Percentiles rank a stretch among this genome's conserved stretches.
These are phyloP conservation scores for Burhinus oedicnemus DNA, from an alignment of 2,113 vertebrate genomes.

Conservation along the genomic window DNA sequence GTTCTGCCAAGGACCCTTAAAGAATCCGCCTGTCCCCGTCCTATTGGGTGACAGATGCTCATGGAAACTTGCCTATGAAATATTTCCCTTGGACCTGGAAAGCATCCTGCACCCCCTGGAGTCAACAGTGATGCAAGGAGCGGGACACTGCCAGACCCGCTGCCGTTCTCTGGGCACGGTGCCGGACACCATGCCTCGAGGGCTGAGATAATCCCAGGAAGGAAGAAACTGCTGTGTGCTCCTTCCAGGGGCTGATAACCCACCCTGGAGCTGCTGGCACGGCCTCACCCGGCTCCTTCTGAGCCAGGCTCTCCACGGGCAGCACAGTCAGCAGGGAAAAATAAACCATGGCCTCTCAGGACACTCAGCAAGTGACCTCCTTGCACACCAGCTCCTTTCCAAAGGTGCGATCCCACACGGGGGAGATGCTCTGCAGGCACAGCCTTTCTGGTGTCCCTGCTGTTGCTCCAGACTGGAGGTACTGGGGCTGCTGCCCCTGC, in stretches of 20 bases:
- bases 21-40: fast-evolving
- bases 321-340: background rate
- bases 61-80: background rate
- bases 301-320: background rate
- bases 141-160: background rate
- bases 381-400: background rate
- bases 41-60: background rate
- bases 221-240: background rate
- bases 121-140: background rate
- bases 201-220: slow-evolving; percentile 60
- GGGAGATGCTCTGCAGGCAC: background rate
- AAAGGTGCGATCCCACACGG: fast-evolving
- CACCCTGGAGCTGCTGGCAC: slow-evolving; percentile 41
- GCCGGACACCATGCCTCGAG: background rate
- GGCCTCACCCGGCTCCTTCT: background rate
- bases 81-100: background rate
- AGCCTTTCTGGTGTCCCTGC: background rate
- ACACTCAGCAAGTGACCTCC: background rate
- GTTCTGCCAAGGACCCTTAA: background rate
- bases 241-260: slow-evolving; percentile 36
- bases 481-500: background rate
- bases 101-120: slow-evolving; percentile 1
- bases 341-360: background rate
- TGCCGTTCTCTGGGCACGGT: background rate
- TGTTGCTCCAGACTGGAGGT: background rate